Conservation (phyloP, 2,797 vertebrate species). For the Lepus townsendii region DNA sequence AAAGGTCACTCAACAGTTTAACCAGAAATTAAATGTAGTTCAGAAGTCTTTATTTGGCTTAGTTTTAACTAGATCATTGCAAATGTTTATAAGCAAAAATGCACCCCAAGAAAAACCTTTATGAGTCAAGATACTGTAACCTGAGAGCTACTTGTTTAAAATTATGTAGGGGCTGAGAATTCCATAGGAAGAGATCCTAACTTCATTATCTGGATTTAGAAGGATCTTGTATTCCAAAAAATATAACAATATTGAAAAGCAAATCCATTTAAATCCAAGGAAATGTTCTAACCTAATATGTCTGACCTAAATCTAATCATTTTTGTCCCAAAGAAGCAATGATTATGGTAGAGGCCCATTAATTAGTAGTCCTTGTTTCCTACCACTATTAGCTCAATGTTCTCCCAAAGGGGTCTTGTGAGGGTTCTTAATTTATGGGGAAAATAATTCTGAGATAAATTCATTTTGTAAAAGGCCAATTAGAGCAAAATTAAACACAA, state of each 20-base stretch:
- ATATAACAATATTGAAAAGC: conserved; percentile 35
- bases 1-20: background rate
- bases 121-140: background rate
- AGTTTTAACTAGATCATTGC: background rate
- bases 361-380: conserved; percentile 74
- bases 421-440: conserved; percentile 66
- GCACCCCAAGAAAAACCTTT: background rate
- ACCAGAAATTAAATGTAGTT: conserved; percentile 33
- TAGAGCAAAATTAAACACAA: conserved; percentile 76
- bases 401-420: conserved; percentile 45
- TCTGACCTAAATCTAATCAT: conserved; percentile 73
- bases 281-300: conserved; percentile 59
- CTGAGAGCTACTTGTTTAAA: conserved; percentile 23
- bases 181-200: conserved; percentile 1
- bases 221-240: background rate
- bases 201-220: conserved; percentile 20
- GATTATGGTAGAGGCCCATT: conserved; percentile 54
- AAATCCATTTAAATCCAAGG: conserved; percentile 53
- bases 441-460: conserved; percentile 74
- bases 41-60: background rate
- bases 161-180: background rate
- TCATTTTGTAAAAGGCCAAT: conserved; percentile 71
- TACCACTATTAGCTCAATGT: conserved; percentile 59
- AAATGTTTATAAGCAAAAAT: conserved; percentile 12
- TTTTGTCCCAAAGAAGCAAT: conserved; percentile 73